Percentiles rank a stretch among this genome's conserved stretches.
Evolutionary conservation across 2,888 invertebrate genomes (phyloP).

Genomic region (Conops quadrifasciatus): DNA sequence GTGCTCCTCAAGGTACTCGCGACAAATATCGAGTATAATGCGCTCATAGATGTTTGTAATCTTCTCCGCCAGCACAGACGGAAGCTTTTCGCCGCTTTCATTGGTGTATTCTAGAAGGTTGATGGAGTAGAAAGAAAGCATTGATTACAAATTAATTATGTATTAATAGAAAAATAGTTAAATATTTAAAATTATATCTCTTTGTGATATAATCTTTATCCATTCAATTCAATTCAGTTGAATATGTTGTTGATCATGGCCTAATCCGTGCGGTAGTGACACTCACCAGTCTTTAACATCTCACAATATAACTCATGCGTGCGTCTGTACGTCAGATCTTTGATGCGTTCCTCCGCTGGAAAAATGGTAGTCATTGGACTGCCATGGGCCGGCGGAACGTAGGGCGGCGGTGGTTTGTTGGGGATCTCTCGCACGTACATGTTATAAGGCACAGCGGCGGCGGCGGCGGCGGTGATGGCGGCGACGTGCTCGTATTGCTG

Average conservation of each 20-base stretch:
- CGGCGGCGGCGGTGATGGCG: too few species aligned
- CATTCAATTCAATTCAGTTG: too few species aligned
- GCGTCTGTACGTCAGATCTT: conserved; percentile 57
- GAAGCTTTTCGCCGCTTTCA: conserved; percentile 50
- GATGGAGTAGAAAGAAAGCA: not conserved
- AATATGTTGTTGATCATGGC: too few species aligned
- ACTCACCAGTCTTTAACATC: conserved; percentile 56
- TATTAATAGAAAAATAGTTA: too few species aligned
- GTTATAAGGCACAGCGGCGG: conserved; percentile 53
- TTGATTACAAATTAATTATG: too few species aligned
- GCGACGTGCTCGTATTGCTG: conserved; percentile 69
- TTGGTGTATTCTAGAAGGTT: conserved; percentile 51
- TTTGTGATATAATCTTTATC: too few species aligned
- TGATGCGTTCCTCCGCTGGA: conserved; percentile 58
- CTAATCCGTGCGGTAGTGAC: not conserved
- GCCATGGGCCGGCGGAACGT: conserved; percentile 71
- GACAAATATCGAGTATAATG: conserved; percentile 72
- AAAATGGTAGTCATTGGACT: conserved; percentile 62
- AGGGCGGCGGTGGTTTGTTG: conserved; percentile 80
- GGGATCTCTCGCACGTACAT: conserved; percentile 74
- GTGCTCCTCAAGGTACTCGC: conserved; percentile 68
- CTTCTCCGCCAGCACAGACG: conserved; percentile 56
- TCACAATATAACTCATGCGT: conserved; percentile 56
- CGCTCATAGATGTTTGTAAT: conserved; percentile 68
- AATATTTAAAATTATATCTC: too few species aligned